A percentile compares a stretch with the other conserved stretches of the same genome.
Conservation (phyloP, 2,113 vertebrate species). For the Atlantisia rogersi region DNA sequence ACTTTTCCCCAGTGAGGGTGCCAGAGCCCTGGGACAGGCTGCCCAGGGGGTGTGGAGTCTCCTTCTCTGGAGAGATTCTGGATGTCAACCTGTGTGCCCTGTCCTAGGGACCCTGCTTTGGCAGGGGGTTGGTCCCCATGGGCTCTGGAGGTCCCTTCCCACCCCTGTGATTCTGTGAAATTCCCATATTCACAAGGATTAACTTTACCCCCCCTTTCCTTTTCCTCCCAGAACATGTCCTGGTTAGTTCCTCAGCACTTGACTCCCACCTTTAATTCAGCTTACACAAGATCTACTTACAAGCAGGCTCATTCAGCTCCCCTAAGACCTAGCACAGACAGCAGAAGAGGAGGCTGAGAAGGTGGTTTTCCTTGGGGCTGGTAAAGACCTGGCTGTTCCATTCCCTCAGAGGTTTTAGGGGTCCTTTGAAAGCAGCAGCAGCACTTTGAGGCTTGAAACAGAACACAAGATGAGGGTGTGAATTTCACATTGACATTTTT, state of each 20-base stretch:
- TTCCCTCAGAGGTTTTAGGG: not conserved
- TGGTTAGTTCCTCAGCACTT: not conserved
- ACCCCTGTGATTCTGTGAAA: too few species aligned
- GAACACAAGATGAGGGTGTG: constrained; percentile 40
- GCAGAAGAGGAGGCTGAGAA: not conserved
- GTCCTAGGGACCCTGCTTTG: too few species aligned
- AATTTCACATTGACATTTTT: constrained; percentile 84
- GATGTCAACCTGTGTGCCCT: too few species aligned
- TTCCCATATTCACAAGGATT: not conserved
- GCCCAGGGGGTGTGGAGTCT: too few species aligned
- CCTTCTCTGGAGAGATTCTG: too few species aligned
- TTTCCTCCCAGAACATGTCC: not conserved
- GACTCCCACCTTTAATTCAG: not conserved
- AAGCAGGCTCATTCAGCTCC: not conserved
- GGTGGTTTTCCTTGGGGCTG: not conserved
- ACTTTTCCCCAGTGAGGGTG: too few species aligned
- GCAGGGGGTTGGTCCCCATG: too few species aligned
- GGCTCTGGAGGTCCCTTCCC: too few species aligned
- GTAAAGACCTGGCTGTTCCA: not conserved
- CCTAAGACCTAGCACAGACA: not conserved
- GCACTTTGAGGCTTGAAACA: not conserved
- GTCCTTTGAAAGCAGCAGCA: not conserved
- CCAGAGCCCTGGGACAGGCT: too few species aligned
- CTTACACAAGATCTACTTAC: not conserved
- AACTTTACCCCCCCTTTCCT: too few species aligned